Conservation (phyloP, 53 echinoderm and acorn worm species). For the Echinarachnius parma region DNA sequence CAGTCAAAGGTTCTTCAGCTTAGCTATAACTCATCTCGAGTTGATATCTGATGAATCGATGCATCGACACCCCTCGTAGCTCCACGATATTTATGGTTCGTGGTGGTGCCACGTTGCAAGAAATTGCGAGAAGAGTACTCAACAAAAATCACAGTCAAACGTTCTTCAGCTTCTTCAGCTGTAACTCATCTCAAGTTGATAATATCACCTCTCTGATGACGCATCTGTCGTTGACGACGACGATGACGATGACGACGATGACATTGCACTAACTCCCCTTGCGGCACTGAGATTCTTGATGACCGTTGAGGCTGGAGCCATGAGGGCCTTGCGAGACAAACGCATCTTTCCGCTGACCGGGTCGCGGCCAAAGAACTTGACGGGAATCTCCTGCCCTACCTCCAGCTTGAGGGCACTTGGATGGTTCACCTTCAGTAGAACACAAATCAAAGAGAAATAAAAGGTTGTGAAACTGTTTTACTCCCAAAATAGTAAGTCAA, state of each 20-base stretch:
- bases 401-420: conserved; percentile 85
- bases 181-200: too few species aligned
- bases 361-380: conserved; percentile 94
- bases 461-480: too few species aligned
- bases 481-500: too few species aligned
- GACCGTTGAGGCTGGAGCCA: conserved; percentile 85
- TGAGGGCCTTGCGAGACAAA: conserved; percentile 84
- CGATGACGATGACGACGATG: neutral
- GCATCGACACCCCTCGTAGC: too few species aligned
- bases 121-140: too few species aligned
- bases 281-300: conserved; percentile 68
- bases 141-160: too few species aligned
- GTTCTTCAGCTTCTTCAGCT: too few species aligned
- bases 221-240: neutral
- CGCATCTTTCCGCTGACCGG: conserved; percentile 96
- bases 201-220: conserved; percentile 32
- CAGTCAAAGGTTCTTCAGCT: too few species aligned
- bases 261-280: conserved; percentile 12
- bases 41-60: too few species aligned
- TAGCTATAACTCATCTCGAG: too few species aligned
- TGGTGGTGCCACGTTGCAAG: too few species aligned
- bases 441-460: neutral
- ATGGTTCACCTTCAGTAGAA: conserved; percentile 60
- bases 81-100: too few species aligned
- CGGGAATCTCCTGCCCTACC: conserved; percentile 86